phyloP scores from a whole-genome alignment of 2,797 vertebrate genomes.

The Halcyon badia region DNA sequence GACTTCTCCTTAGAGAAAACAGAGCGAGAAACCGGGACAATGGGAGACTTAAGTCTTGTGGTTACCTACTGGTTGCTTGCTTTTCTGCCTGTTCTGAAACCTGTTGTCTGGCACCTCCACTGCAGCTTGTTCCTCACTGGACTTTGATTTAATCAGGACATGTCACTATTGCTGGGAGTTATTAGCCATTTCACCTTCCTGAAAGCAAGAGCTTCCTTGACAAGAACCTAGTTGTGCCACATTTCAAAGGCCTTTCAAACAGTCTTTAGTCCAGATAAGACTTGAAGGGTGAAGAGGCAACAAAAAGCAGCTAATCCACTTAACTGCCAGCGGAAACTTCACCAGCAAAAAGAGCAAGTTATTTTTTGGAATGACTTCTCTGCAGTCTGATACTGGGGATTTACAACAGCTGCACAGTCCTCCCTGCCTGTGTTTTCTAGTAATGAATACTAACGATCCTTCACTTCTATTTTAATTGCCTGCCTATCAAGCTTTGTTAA shows the following conservation, averaged over 20 bases:
- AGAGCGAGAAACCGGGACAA: neutral
- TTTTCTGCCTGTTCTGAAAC: neutral
- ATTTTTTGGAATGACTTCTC: constrained; percentile 12
- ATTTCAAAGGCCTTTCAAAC: constrained; percentile 22
- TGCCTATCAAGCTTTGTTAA: constrained; percentile 74
- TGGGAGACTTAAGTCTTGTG: rapidly evolving
- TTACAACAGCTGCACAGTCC: constrained; percentile 42
- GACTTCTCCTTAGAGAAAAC: neutral
- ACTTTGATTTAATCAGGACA: neutral
- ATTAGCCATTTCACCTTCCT: neutral
- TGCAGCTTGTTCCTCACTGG: neutral
- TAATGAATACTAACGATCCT: constrained; percentile 77
- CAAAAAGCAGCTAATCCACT: constrained; percentile 54
- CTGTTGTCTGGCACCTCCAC: neutral
- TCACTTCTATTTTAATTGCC: constrained; percentile 66
- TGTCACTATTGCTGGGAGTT: neutral
- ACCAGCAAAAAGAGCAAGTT: neutral
- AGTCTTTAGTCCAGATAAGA: neutral
- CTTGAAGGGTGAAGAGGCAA: constrained; percentile 27
- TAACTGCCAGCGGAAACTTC: neutral
- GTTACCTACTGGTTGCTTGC: neutral
- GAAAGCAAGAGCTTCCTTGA: neutral
- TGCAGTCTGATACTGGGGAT: neutral
- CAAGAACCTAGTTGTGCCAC: neutral
- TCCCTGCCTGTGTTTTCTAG: constrained; percentile 15